A percentile compares a stretch with the other conserved stretches of the same genome.
phyloP scores from a whole-genome alignment of 2,113 vertebrate genomes.

The Scatophagus argus region DNA sequence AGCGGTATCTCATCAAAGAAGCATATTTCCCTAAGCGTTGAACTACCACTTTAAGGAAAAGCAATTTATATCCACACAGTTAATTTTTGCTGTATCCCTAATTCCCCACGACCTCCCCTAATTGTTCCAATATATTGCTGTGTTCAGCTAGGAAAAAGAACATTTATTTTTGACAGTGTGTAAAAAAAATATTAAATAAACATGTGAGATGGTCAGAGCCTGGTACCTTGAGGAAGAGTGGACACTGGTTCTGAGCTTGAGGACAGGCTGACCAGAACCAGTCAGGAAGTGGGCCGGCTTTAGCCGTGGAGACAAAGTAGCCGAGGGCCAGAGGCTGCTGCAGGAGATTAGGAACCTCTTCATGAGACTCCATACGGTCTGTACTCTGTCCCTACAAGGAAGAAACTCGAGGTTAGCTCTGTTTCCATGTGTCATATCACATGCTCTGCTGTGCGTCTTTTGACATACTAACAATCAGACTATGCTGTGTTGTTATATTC shows the following conservation, averaged over 20 bases:
- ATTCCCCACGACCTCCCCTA: background rate
- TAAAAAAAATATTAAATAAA: background rate
- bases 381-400: slow-evolving; percentile 92
- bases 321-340: slow-evolving; percentile 98
- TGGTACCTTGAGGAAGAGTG: slow-evolving; percentile 88
- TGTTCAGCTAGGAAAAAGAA: background rate
- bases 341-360: slow-evolving; percentile 97
- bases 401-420: slow-evolving; percentile 15
- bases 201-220: background rate
- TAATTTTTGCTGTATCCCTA: background rate
- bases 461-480: background rate
- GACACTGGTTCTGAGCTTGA: slow-evolving; percentile 99
- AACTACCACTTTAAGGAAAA: background rate
- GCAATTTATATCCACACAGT: background rate
- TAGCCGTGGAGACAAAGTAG: slow-evolving; percentile 98
- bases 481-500: background rate
- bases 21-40: background rate
- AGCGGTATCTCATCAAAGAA: background rate
- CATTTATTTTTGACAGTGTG: background rate
- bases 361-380: slow-evolving; percentile 96
- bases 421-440: background rate
- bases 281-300: slow-evolving; percentile 97
- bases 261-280: slow-evolving; percentile 99
- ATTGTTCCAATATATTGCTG: background rate
- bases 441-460: too few relatives aligned